Evolutionary conservation across 1,140 invertebrate genomes (phyloP), one percentile per base, ranked within the genome.

Genomic region (Macrostomum lignano): DNA sequence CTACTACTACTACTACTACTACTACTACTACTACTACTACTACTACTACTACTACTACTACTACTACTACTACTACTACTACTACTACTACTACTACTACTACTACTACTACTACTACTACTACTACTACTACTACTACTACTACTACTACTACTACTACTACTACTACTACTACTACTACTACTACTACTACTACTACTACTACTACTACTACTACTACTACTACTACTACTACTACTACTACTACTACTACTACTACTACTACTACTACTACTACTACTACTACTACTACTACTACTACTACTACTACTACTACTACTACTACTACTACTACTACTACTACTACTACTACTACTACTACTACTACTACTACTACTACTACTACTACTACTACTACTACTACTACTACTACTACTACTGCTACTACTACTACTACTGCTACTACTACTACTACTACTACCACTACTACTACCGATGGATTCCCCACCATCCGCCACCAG

Each of bases 21-120:
- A 24, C 23, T 24, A 24, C 23, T 24, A 24, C 23, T 24, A 24
- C 23, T 24, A 24, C 23, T 24, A 24, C 23, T 24, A 24, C 23
- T 24, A 24, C 23, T 24, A 24, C 23, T 24, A 24, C 23, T 24
- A 24, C 23, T 24, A 24, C 23, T 24, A 24, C 23, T 24, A 24
- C 23, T 24, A 24, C 23, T 24, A 24, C 23, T 24, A 24, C 23
- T 24, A 24, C 23, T 24, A 24, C 23, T 24, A 24, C 23, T 24
- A 24, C 23, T 24, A 24, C 23, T 24, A 24, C 23, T 24, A 24
- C 23, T 24, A 24, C 23, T 24, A 24, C 23, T 24, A 24, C 23
- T 24, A 24, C 23, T 24, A 24, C 23, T 24, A 24, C 23, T 24
- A 24, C 23, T 24, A 24, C 23, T 24, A 24, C 23, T 24, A 24